Percentiles rank a stretch among this genome's conserved stretches.
These are phyloP conservation scores for Phocoena phocoena DNA, from an alignment of 2,113 vertebrate species.

Conservation along the genomic window DNA sequence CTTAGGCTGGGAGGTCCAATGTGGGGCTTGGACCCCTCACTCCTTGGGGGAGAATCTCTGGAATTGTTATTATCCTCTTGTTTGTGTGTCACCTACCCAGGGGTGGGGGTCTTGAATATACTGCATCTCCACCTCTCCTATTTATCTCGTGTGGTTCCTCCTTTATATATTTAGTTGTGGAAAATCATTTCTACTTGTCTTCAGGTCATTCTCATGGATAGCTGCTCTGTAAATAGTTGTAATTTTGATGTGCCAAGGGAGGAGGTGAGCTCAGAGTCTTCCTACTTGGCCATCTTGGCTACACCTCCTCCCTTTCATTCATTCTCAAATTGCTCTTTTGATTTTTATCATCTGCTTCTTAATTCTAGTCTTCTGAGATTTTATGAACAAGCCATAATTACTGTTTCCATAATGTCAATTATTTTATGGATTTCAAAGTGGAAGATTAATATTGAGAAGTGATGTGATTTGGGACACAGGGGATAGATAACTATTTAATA, in stretches of 20 bases:
- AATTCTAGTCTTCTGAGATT: slow-evolving; percentile 35
- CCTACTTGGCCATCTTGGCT: neutral
- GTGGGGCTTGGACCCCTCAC: neutral
- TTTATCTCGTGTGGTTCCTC: neutral
- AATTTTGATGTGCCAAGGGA: neutral
- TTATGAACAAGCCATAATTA: slow-evolving; percentile 41
- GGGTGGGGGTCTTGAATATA: neutral
- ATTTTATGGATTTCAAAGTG: slow-evolving; percentile 47
- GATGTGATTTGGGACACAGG: neutral
- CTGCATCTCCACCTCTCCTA: neutral
- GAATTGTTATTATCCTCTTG: neutral
- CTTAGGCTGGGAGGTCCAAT: neutral
- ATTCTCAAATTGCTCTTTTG: neutral
- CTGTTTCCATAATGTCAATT: slow-evolving; percentile 35
- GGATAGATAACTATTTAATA: neutral
- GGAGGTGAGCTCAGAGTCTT: neutral
- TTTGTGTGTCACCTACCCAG: neutral
- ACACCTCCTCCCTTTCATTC: neutral
- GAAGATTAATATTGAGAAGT: slow-evolving; percentile 41
- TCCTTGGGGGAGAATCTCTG: neutral
- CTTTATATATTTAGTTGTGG: neutral
- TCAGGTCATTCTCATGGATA: neutral
- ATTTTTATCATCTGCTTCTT: slow-evolving; percentile 7
- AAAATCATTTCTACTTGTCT: neutral
- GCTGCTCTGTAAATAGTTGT: neutral